A percentile compares a stretch with the other conserved stretches of the same genome.
Conservation (phyloP, 2,113 vertebrate species). For the Gymnobelideus leadbeateri region DNA sequence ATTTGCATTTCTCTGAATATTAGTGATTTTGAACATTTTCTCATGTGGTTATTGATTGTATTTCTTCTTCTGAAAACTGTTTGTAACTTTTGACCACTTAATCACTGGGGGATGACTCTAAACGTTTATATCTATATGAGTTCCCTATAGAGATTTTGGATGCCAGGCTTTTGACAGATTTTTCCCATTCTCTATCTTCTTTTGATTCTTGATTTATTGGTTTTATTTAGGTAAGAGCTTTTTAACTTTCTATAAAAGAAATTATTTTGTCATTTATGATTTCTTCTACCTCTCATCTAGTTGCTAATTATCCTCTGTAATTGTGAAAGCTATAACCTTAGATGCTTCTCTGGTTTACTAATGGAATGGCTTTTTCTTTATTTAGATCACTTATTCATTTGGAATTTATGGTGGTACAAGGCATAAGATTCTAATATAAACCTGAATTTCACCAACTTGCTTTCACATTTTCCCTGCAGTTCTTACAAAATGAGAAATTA, state of each 20-base stretch:
- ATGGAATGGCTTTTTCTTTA: background rate
- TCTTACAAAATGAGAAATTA: background rate
- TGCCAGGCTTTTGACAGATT: background rate
- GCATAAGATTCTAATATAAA: background rate
- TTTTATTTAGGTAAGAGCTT: background rate
- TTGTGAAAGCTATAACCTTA: background rate
- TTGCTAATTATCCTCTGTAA: background rate
- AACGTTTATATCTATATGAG: background rate
- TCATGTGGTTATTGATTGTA: background rate
- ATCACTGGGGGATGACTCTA: background rate
- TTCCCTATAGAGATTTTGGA: background rate
- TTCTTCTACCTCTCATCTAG: background rate
- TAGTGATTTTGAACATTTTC: conserved; percentile 2
- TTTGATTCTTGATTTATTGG: background rate
- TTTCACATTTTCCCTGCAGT: background rate
- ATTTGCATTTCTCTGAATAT: background rate
- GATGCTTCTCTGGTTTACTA: background rate
- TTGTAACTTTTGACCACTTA: background rate
- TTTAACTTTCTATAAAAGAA: background rate
- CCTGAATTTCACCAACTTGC: background rate
- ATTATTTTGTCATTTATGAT: conserved; percentile 4
- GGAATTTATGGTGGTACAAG: background rate
- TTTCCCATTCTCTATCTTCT: background rate
- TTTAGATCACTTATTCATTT: background rate
- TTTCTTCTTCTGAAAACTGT: background rate